Conservation (phyloP, 2,888 invertebrate species). For the Parnassius mnemosyne region DNA sequence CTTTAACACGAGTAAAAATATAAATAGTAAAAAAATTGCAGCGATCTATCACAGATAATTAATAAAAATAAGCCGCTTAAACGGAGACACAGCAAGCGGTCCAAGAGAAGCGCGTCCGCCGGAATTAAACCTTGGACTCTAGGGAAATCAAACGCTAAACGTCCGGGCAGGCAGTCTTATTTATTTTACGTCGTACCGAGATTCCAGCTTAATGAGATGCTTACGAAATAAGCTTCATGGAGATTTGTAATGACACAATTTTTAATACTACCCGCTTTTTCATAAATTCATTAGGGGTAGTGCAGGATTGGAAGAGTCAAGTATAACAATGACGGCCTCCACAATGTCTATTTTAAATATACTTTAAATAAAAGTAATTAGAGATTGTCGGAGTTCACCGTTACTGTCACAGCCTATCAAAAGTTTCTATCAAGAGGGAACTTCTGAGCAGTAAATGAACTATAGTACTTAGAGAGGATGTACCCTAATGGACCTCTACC, state of each 20-base stretch:
- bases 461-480: too few relatives aligned
- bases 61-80: slow-evolving; percentile 24
- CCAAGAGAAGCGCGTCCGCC: slow-evolving; percentile 10
- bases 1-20: not conserved
- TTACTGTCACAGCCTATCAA: too few relatives aligned
- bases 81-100: slow-evolving; percentile 12
- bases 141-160: slow-evolving; percentile 19
- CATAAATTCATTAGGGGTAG: too few relatives aligned
- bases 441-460: too few relatives aligned
- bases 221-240: slow-evolving; percentile 14
- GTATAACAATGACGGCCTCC: too few relatives aligned
- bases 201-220: slow-evolving; percentile 17
- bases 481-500: too few relatives aligned
- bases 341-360: too few relatives aligned
- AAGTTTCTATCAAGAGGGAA: too few relatives aligned
- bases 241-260: slow-evolving; percentile 6
- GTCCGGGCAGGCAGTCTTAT: slow-evolving; percentile 2
- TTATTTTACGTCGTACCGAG: slow-evolving; percentile 15
- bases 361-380: too few relatives aligned
- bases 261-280: not conserved
- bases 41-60: slow-evolving; percentile 11
- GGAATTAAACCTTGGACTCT: slow-evolving; percentile 15
- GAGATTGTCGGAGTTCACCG: too few relatives aligned
- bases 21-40: slow-evolving; percentile 6
- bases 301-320: too few relatives aligned